Conservation (phyloP, 2,113 vertebrate species). For the Paradoxurus hermaphroditus region DNA sequence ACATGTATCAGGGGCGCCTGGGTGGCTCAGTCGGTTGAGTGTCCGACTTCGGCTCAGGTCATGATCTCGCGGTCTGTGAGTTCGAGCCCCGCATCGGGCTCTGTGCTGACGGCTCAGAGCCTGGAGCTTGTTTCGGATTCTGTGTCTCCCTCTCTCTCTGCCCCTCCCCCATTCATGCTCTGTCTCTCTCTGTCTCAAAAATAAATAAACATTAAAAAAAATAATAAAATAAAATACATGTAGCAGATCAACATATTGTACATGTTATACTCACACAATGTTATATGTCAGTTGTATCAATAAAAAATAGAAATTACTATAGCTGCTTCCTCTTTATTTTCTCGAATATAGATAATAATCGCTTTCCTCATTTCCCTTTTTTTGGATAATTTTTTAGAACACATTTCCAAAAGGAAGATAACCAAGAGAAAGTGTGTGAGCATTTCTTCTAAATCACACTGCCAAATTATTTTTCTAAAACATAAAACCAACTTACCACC, state of each 20-base stretch:
- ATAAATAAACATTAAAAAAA: no score
- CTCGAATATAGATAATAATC: neutral
- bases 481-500: neutral
- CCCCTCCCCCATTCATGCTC: no score
- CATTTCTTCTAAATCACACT: constrained; percentile 15
- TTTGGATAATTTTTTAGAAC: constrained; percentile 15
- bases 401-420: constrained; percentile 40
- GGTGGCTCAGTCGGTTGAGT: no score
- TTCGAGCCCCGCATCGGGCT: no score
- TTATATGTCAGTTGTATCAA: neutral
- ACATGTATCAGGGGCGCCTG: no score
- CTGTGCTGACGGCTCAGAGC: no score
- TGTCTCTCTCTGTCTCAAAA: no score
- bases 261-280: neutral
- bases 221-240: no score
- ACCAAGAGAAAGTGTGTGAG: neutral
- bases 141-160: no score
- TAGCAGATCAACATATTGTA: neutral
- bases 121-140: no score
- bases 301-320: neutral
- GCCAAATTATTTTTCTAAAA: constrained; percentile 34
- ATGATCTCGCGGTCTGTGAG: no score
- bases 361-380: neutral
- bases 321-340: neutral
- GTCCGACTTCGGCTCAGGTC: no score